A percentile compares a stretch with the other conserved stretches of the same genome.
Conservation (phyloP, 2,113 vertebrate species). For the Bagarius yarrelli region DNA sequence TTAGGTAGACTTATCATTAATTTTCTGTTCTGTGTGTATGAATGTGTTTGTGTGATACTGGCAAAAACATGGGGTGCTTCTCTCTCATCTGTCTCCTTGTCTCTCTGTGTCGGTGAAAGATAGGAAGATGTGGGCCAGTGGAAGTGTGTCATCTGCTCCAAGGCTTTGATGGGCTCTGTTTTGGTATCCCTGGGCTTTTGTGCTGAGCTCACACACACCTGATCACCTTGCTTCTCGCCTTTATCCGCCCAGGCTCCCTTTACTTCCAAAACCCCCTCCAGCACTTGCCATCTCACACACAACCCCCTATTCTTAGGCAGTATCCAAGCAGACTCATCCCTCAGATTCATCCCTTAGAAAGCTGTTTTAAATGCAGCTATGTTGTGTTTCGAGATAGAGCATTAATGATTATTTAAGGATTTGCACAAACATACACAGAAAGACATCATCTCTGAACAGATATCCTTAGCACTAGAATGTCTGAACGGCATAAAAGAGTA, state of each 20-base stretch:
- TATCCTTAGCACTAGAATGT: not conserved
- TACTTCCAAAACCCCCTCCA: constrained; percentile 56
- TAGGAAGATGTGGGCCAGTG: constrained; percentile 58
- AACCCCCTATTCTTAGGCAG: constrained; percentile 61
- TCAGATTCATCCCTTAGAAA: constrained; percentile 51
- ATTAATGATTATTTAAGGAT: constrained; percentile 57
- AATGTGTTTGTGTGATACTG: constrained; percentile 42
- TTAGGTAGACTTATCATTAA: constrained; percentile 53
- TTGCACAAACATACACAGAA: constrained; percentile 48
- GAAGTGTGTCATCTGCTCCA: constrained; percentile 65
- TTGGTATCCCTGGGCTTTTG: constrained; percentile 44
- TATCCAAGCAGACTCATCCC: constrained; percentile 57
- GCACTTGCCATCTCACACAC: constrained; percentile 49
- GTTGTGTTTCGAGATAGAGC: constrained; percentile 31
- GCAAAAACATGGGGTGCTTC: constrained; percentile 41
- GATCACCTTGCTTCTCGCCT: constrained; percentile 60
- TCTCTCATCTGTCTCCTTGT: constrained; percentile 46
- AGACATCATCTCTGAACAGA: constrained; percentile 8
- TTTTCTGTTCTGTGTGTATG: constrained; percentile 47
- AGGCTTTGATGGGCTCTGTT: constrained; percentile 64
- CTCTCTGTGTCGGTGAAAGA: constrained; percentile 55
- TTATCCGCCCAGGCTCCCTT: constrained; percentile 58
- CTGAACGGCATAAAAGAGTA: not conserved
- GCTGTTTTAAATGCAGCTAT: constrained; percentile 17
- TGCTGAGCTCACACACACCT: constrained; percentile 57